These are phyloP conservation scores for Hemicordylus capensis DNA, from an alignment of 2,113 vertebrate genomes.

Conservation along the genomic window DNA sequence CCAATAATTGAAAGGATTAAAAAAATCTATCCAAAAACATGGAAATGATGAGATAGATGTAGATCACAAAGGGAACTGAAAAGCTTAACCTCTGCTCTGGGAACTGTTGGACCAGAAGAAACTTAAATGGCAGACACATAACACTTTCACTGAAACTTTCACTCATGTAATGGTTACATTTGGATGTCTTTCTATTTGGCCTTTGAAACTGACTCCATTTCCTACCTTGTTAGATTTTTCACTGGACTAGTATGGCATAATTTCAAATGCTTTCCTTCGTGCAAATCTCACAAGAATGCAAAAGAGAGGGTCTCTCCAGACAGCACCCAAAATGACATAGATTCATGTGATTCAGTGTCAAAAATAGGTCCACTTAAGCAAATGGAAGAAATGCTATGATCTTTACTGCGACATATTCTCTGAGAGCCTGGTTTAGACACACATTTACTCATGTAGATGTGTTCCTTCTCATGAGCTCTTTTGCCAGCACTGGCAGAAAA, in stretches of 20 bases:
- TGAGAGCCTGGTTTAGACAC: background rate
- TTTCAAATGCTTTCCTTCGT: background rate
- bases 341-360: too few species aligned
- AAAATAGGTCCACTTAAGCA: too few species aligned
- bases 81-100: constrained; percentile 41
- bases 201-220: background rate
- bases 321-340: too few species aligned
- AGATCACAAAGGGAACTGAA: constrained; percentile 11
- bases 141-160: fast-evolving
- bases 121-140: constrained; percentile 30
- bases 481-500: background rate
- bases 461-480: background rate
- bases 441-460: background rate
- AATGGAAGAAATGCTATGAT: background rate
- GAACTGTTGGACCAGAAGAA: constrained; percentile 47
- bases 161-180: background rate
- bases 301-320: too few species aligned
- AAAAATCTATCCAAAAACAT: constrained; percentile 17
- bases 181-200: background rate
- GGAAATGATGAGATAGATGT: background rate
- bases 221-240: background rate
- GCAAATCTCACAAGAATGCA: background rate
- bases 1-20: constrained; percentile 17
- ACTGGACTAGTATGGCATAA: background rate
- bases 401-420: background rate